Evolutionary conservation across 37 sponge, comb jelly and placozoan genomes (phyloP).

Genomic region (Diacarnus erythraeanus): DNA sequence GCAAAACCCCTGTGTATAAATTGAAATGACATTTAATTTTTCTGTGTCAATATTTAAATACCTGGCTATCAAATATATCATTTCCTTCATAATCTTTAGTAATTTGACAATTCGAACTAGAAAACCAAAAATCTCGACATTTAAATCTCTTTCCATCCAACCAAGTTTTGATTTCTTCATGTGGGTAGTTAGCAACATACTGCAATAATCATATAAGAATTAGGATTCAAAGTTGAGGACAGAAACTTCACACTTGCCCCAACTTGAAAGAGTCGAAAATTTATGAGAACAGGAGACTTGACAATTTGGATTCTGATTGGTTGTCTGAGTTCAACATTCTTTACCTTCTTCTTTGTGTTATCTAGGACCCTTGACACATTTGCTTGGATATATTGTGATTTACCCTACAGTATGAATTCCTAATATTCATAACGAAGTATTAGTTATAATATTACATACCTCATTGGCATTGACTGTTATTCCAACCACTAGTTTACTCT

Average conservation of each 20-base stretch:
- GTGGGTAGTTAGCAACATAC: constrained; percentile 53
- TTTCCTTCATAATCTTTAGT: constrained; percentile 25
- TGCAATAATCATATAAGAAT: constrained; percentile 6
- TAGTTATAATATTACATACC: constrained; percentile 7
- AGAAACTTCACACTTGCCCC: constrained; percentile 73
- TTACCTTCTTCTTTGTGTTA: constrained; percentile 34
- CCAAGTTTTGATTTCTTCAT: constrained; percentile 29
- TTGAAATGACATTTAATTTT: too few species aligned
- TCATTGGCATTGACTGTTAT: constrained; percentile 70
- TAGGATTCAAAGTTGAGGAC: too few species aligned
- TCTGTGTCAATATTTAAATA: too few species aligned
- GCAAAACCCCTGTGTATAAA: constrained; percentile 61
- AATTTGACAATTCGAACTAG: constrained; percentile 50
- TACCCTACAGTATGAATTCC: constrained; percentile 43
- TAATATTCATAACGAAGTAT: background rate
- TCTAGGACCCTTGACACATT: constrained; percentile 52
- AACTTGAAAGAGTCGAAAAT: constrained; percentile 62
- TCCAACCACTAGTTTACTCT: constrained; percentile 64
- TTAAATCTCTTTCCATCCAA: constrained; percentile 1
- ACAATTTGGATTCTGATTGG: constrained; percentile 67
- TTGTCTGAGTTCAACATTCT: constrained; percentile 57
- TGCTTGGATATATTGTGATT: constrained; percentile 69
- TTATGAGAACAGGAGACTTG: constrained; percentile 74
- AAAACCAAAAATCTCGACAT: constrained; percentile 75
- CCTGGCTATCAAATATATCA: constrained; percentile 86